Conservation (phyloP, 2,888 invertebrate species). For the Drosophila fulvimacula region DNA sequence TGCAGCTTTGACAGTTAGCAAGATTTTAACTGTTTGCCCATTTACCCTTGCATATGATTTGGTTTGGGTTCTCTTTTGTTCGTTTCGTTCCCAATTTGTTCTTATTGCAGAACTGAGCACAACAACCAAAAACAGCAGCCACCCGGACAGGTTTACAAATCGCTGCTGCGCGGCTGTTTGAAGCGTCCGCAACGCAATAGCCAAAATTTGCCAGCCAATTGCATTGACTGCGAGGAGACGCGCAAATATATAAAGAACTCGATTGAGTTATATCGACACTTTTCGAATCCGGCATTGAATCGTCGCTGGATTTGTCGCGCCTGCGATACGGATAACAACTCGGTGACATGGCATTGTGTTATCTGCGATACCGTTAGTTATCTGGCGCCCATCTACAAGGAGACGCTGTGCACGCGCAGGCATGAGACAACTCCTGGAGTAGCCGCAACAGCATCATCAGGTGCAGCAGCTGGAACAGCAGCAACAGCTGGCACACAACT, state of each 20-base stretch:
- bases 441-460: background rate
- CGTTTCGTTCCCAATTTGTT: slow-evolving; percentile 33
- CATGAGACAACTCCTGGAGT: slow-evolving; percentile 28
- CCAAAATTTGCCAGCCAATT: slow-evolving; percentile 82
- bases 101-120: slow-evolving; percentile 82
- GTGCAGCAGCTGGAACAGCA: slow-evolving; percentile 3
- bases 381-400: slow-evolving; percentile 85
- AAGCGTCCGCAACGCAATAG: slow-evolving; percentile 83
- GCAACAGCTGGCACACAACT: slow-evolving; percentile 14
- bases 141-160: slow-evolving; percentile 82
- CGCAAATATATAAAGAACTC: slow-evolving; percentile 84
- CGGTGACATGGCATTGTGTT: slow-evolving; percentile 85
- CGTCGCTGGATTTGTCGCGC: slow-evolving; percentile 85
- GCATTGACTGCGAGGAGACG: slow-evolving; percentile 84
- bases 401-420: slow-evolving; percentile 73
- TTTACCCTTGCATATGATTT: slow-evolving; percentile 12
- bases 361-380: slow-evolving; percentile 85
- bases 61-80: slow-evolving; percentile 3
- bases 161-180: slow-evolving; percentile 83
- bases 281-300: slow-evolving; percentile 85
- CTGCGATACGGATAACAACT: slow-evolving; percentile 84
- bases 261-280: slow-evolving; percentile 84
- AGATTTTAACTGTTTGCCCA: slow-evolving; percentile 23
- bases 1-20: slow-evolving; percentile 11
- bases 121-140: slow-evolving; percentile 46